phyloP scores from a whole-genome alignment of 2,888 invertebrate species.

The Xestia xanthographa region DNA sequence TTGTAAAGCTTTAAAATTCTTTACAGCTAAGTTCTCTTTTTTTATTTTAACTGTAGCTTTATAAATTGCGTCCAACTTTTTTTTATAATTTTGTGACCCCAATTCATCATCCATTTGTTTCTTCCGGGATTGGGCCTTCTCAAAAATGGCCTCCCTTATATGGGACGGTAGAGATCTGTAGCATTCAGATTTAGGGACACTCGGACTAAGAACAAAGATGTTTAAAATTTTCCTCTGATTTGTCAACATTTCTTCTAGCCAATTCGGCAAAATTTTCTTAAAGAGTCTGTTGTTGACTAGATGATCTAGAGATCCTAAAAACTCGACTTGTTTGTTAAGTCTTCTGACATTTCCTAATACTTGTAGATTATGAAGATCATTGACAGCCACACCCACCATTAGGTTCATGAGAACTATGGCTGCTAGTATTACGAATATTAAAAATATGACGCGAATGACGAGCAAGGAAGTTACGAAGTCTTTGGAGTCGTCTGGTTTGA shows the following conservation, averaged over 20 bases:
- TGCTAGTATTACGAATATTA: conserved; percentile 88
- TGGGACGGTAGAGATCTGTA: conserved; percentile 76
- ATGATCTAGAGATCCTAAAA: conserved; percentile 75
- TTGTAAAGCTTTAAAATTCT: not conserved
- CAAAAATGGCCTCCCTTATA: conserved; percentile 82
- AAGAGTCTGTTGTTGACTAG: conserved; percentile 59
- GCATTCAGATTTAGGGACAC: conserved; percentile 54
- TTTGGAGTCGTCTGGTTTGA: conserved; percentile 74
- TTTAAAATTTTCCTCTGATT: conserved; percentile 53
- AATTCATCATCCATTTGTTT: conserved; percentile 78
- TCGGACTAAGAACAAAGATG: conserved; percentile 46
- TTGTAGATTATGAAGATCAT: conserved; percentile 89
- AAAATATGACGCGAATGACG: conserved; percentile 85
- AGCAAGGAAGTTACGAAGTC: conserved; percentile 77
- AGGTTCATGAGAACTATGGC: conserved; percentile 91
- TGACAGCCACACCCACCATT: conserved; percentile 90
- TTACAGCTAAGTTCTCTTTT: conserved; percentile 12
- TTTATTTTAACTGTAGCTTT: conserved; percentile 49
- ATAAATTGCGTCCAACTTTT: conserved; percentile 64
- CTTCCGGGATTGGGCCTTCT: conserved; percentile 79
- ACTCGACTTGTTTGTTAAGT: conserved; percentile 89
- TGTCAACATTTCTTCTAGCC: conserved; percentile 34
- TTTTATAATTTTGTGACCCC: conserved; percentile 73
- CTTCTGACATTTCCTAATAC: conserved; percentile 88
- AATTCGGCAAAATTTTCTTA: conserved; percentile 57